Base-by-base conservation (phyloP, 2,113 vertebrate species). In the Nothocercus julius region DNA sequence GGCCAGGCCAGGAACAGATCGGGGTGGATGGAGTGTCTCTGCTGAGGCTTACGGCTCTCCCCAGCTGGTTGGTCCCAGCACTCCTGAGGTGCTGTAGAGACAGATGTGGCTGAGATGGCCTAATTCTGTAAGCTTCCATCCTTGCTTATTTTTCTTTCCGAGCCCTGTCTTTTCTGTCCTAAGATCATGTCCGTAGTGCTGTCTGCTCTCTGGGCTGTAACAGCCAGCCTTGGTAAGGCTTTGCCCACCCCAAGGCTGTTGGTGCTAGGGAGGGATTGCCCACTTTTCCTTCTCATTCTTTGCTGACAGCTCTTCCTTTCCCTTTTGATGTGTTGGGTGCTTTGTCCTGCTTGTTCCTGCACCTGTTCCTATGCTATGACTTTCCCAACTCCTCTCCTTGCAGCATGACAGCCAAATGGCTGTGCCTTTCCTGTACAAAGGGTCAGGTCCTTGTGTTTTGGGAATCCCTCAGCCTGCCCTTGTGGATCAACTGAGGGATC, bases 401-500 rank as follows among this genome's bases (percentile, higher is more conserved):
- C 0, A 1, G 69, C 61, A n/a, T 28, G 5, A 21, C 58, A 61
- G 45, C 32, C 58, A 36, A 17, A 14, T n/a, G 45, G 27, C 53
- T 51, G 13, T 53, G 47, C 25, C 63, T 14, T 70, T 70, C 7
- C 44, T 49, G 30, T 44, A 45, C 0, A 0, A 15, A 54, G 44
- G 30, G 76, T 49, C 25, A 1, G 0, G 20, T 15, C 36, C 27
- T 27, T 58, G 32, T 1, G 0, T 45, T 85, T 61, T 38, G 17
- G 38, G 51, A 76, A 88, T 25, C 51, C 4, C 36, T 64, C 44
- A 54, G n/a, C 62, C n/a, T 44, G 17, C 40, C 24, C 24, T 59
- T 63, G 13, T 53, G 56, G 63, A 18, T 25, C 79, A 6, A 14
- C 74, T 59, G 54, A 2, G 10, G 36, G 72, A 78, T 90, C 25